Evolutionary conservation across 1,140 invertebrate species (phyloP), one percentile per base, ranked within the genome.

Genomic region (Gonatopus flavifemur): DNA sequence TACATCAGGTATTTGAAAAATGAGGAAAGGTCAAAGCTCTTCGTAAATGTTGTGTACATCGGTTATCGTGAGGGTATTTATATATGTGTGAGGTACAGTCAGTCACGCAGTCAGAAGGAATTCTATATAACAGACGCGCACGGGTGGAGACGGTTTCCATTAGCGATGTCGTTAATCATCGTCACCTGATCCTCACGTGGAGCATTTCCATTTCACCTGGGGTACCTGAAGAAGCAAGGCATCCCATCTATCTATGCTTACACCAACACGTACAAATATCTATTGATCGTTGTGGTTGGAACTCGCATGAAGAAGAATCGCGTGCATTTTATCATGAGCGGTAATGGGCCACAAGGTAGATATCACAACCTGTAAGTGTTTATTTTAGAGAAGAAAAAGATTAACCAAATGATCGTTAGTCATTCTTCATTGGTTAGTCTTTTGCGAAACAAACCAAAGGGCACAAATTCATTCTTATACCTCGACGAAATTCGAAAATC

Each of bases 321-420:
- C 61, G 58, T 67, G 62, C 33, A 36, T 13, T 38, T 46, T 57
- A 59, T 60, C 59, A 39, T 33, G 8, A 10, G 21, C 8, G 18
- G n/a, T n/a, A n/a, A n/a, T n/a, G n/a, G n/a, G n/a, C n/a, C n/a
- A n/a, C n/a, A n/a, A n/a, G n/a, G n/a, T n/a, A n/a, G n/a, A n/a
- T n/a, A n/a, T n/a, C n/a, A n/a, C n/a, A n/a, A n/a, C n/a, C n/a
- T n/a, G n/a, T n/a, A n/a, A n/a, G n/a, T n/a, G n/a, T n/a, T n/a
- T n/a, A n/a, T n/a, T n/a, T n/a, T n/a, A n/a, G n/a, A n/a, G n/a
- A n/a, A n/a, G n/a, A n/a, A n/a, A n/a, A n/a, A n/a, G n/a, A n/a
- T n/a, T n/a, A n/a, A n/a, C n/a, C n/a, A n/a, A n/a, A n/a, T n/a
- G n/a, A n/a, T n/a, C n/a, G n/a, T n/a, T n/a, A n/a, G n/a, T n/a